Evolutionary conservation across 2,797 vertebrate species (phyloP), one percentile per base, ranked within the genome.

Genomic region (Sebastes jordani): DNA sequence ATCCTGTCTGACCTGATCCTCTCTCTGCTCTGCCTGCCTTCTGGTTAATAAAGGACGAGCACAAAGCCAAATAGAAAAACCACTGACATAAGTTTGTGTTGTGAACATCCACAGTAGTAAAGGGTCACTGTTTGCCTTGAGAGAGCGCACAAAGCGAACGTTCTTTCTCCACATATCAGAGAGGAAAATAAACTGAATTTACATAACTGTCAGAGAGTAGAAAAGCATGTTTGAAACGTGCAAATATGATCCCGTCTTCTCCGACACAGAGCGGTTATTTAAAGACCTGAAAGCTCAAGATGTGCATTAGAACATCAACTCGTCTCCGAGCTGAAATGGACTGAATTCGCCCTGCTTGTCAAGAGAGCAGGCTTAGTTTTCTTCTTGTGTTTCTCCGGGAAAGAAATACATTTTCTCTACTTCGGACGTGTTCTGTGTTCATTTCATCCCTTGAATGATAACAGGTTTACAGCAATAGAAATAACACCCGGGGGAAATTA

Each of bases 401-500:
- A 81, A 83, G 71, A 84, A 78, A 90, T 71, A 38, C 23, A 70
- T 86, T 71, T 78, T 71, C 10, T 79, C 36, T 46, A 23, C 83
- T 86, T 82, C 78, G 68, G 74, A 80, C 49, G 46, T 81, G 79
- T 71, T 89, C 81, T 27, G 81, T 61, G 70, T 82, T 86, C 75
- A 74, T 90, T 78, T 89, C 82, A 89, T 86, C 89, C 77, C 49
- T 72, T 84, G 85, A 91, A 93, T 92, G 75, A 89, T 90, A 94
- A 93, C 90, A 83, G 86, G 80, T 94, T 91, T 91, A 89, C 83
- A 88, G 91, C 91, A 78, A 81, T 80, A 86, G 84, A 89, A 92
- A 89, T 85, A 90, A 89, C 87, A 80, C 95, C 78, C 90, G 0
- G 64, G 93, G 93, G 93, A 95, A 95, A 95, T 94, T 89, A 93